phyloP scores from a whole-genome alignment of 2,888 invertebrate genomes.

The Euphydryas editha region DNA sequence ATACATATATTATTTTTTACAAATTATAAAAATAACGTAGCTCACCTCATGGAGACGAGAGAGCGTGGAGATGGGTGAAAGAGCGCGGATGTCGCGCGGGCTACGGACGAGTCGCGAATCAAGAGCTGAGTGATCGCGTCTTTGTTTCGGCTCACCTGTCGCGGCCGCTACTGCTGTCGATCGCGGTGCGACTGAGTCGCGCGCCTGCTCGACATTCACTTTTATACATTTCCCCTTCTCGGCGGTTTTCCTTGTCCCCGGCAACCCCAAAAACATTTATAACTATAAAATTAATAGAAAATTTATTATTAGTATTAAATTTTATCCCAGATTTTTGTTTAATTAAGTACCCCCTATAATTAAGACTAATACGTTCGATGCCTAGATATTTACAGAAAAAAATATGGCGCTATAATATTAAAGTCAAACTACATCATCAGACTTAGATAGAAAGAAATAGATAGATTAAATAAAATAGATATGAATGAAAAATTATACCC shows the following conservation, averaged over 20 bases:
- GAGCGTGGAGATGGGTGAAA: constrained; percentile 16
- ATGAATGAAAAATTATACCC: no score
- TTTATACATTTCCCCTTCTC: constrained; percentile 76
- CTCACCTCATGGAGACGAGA: constrained; percentile 43
- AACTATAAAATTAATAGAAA: constrained; percentile 19
- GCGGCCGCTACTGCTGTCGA: constrained; percentile 51
- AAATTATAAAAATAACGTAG: constrained; percentile 17
- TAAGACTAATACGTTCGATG: no score
- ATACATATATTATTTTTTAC: no score
- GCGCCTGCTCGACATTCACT: constrained; percentile 65
- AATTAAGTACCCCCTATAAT: no score
- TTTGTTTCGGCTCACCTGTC: constrained; percentile 34
- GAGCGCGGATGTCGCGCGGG: constrained; percentile 13
- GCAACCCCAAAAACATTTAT: constrained; percentile 47
- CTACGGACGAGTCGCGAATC: constrained; percentile 20
- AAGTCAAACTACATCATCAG: no score
- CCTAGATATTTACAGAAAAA: no score
- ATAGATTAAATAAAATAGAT: no score
- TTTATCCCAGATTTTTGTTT: no score
- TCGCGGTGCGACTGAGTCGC: constrained; percentile 72
- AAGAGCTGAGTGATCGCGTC: constrained; percentile 28
- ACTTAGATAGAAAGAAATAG: no score
- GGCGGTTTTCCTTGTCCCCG: constrained; percentile 57
- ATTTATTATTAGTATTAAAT: no score
- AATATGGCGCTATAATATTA: no score